Evolutionary conservation across 2,888 invertebrate genomes (phyloP), one percentile per base, ranked within the genome.

Genomic region (Pseudolycoriella hygida): DNA sequence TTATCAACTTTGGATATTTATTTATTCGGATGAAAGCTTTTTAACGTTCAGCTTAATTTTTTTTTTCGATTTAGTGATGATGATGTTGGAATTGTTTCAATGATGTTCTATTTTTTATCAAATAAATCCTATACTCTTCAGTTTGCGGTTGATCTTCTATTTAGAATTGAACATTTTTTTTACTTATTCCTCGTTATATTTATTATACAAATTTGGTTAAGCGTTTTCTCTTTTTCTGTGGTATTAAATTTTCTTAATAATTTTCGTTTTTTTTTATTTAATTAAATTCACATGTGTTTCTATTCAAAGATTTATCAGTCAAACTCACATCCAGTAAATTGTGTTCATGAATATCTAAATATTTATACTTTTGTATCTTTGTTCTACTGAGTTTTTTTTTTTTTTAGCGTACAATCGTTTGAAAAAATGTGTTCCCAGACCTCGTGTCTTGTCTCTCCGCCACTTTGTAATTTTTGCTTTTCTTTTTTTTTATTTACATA

Each of bases 381-480:
- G 5, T 34, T 34, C 34, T 14, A 14, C 34, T 34, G n/a, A 6
- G 6, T 30, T 11, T 30, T 30, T 30, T 11, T 6, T 11, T 10
- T 30, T 10, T 34, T 14, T 34, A 14, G 34, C 34, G 34, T 14
- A 25, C 12, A 34, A 34, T 40, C 40, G 41, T 41, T 41, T 41
- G 41, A 12, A 12, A 41, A 41, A 41, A 41, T 41, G 41, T 41
- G 41, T 41, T 41, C 41, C 41, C 41, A 41, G 41, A 41, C 41
- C 41, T 41, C 41, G 41, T 41, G 41, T 41, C 30, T 41, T 41
- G 41, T 41, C 25, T 41, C 25, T 41, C 25, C 30, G 41, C 41
- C 41, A 41, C 25, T 12, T 19, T n/a, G 41, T 39, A 14, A 39
- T 39, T 4, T 37, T 37, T 37, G 5, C 11, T 37, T 37, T 39